Conservation (phyloP, 2,113 vertebrate genomes). For the Mohoua ochrocephala region DNA sequence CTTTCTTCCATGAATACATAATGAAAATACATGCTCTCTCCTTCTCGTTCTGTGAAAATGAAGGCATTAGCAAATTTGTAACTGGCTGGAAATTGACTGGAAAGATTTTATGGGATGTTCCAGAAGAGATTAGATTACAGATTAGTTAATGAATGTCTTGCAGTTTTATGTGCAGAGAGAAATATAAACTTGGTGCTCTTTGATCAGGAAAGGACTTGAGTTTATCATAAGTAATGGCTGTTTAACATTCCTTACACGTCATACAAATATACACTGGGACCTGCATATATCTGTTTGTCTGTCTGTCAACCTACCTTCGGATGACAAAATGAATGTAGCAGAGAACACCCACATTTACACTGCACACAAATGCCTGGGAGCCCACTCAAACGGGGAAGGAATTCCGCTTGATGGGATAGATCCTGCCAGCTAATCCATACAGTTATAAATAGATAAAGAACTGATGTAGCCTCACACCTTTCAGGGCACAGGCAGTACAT, state of each 20-base stretch:
- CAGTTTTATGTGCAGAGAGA: not conserved
- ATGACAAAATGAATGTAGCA: not conserved
- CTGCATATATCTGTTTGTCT: not conserved
- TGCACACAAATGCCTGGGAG: not conserved
- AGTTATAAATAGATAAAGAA: not conserved
- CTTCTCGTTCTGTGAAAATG: not conserved
- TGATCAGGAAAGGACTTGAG: not conserved
- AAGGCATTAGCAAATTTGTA: not conserved
- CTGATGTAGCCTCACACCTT: not conserved
- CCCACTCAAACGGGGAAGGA: not conserved
- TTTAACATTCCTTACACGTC: not conserved
- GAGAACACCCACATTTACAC: not conserved
- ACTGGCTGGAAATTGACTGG: not conserved
- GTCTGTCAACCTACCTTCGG: not conserved
- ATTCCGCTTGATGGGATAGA: fast-evolving
- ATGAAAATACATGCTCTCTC: not conserved
- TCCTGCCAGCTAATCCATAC: not conserved
- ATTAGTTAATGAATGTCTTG: not conserved
- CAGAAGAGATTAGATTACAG: not conserved
- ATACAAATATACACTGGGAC: not conserved
- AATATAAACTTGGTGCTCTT: not conserved
- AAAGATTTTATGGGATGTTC: not conserved
- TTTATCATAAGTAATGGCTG: not conserved
- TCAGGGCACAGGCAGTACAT: no score
- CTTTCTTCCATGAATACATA: not conserved